Conservation (phyloP, 2,113 vertebrate genomes). For the Sporophila hypoxantha region DNA sequence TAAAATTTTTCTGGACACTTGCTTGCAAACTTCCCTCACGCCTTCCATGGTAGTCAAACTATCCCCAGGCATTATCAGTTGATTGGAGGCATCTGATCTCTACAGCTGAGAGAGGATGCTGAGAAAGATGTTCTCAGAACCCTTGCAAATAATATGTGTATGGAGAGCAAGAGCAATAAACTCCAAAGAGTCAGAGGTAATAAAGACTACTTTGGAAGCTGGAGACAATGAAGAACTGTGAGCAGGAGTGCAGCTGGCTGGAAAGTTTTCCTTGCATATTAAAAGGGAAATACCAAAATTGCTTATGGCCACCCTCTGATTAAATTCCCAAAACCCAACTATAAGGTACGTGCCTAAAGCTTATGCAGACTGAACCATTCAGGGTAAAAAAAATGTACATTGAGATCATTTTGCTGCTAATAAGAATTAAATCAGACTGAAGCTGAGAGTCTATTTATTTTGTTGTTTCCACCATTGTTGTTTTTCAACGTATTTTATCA, state of each 20-base stretch:
- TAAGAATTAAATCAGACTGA: neutral
- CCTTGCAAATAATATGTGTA: neutral
- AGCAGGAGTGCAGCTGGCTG: neutral
- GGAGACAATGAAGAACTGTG: neutral
- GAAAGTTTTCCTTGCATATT: neutral
- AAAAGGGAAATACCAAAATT: neutral
- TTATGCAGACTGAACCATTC: neutral
- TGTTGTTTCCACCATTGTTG: neutral
- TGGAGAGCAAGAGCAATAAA: neutral
- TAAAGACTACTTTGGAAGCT: neutral
- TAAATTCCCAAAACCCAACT: neutral
- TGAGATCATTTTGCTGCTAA: neutral
- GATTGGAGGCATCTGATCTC: neutral
- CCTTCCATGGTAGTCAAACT: neutral
- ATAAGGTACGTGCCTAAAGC: neutral
- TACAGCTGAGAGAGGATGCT: neutral
- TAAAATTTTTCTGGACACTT: neutral
- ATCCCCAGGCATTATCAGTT: neutral
- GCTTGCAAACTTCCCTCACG: neutral
- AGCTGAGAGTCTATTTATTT: neutral
- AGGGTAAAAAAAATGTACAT: neutral
- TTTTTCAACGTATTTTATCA: slow-evolving; percentile 18
- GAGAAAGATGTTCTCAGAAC: neutral
- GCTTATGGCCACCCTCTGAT: neutral
- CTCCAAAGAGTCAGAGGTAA: neutral